Evolutionary conservation across 2,888 invertebrate genomes (phyloP).

Genomic region (Rhagium mordax): DNA sequence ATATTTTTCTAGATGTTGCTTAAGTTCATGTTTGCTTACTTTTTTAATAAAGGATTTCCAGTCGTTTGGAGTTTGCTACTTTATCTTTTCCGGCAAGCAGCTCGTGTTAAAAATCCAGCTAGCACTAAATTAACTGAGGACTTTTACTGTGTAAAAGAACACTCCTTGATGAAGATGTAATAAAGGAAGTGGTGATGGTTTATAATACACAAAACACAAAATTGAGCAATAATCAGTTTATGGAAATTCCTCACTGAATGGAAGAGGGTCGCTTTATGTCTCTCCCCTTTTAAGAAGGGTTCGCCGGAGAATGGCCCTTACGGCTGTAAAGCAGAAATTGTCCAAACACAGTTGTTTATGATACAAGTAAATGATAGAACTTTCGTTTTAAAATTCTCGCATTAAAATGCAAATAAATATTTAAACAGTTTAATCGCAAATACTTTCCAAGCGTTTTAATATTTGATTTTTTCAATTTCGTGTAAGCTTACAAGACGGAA

Average conservation of each 20-base stretch:
- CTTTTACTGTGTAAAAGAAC: not conserved
- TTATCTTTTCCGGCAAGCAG: too few species aligned
- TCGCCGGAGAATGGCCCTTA: slow-evolving; percentile 16
- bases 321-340: slow-evolving; percentile 12
- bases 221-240: slow-evolving; percentile 62
- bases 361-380: slow-evolving; percentile 1
- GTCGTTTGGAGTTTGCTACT: too few species aligned
- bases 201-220: slow-evolving; percentile 54
- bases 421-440: not conserved
- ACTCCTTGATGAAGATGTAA: slow-evolving; percentile 1
- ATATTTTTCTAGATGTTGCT: too few species aligned
- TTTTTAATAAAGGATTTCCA: too few species aligned
- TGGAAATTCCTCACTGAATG: slow-evolving; percentile 57
- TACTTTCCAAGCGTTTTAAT: not conserved
- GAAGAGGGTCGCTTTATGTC: slow-evolving; percentile 38
- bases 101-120: too few species aligned
- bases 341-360: slow-evolving; percentile 13
- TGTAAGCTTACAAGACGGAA: too few species aligned
- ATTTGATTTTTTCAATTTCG: not conserved
- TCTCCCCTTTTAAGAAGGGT: slow-evolving; percentile 22
- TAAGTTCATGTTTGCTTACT: too few species aligned
- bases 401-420: slow-evolving; percentile 12
- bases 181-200: slow-evolving; percentile 49
- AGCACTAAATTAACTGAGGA: not conserved
- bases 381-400: not conserved